Percentiles rank a stretch among this genome's conserved stretches.
These are phyloP conservation scores for Ophioninae sp. DNA, from an alignment of 2,888 invertebrate genomes.

Conservation along the genomic window DNA sequence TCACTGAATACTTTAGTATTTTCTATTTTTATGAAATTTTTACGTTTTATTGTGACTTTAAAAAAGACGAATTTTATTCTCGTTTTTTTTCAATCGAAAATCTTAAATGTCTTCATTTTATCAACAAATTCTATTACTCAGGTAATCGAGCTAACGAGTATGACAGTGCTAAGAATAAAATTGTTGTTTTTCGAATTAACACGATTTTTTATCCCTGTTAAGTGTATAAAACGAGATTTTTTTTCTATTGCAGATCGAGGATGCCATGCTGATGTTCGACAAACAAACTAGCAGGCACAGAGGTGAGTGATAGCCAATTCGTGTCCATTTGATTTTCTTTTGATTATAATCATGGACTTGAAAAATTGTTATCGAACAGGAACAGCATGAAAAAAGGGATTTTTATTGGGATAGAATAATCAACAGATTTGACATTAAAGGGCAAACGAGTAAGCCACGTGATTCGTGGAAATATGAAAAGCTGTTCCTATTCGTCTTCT, in stretches of 20 bases:
- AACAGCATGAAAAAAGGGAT: not conserved
- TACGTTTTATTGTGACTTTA: too few relatives aligned
- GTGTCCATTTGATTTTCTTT: not conserved
- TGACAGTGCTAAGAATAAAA: not conserved
- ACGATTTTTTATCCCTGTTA: not conserved
- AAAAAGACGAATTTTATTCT: too few relatives aligned
- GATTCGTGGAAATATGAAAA: constrained; percentile 38
- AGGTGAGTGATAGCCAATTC: constrained; percentile 83
- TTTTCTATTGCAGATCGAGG: constrained; percentile 94
- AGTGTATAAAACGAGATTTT: constrained; percentile 5
- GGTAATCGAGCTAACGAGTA: not conserved
- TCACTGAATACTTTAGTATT: too few relatives aligned
- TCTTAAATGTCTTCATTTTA: too few relatives aligned
- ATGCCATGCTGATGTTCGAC: constrained; percentile 99
- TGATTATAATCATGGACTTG: constrained; percentile 4
- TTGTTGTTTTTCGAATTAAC: not conserved
- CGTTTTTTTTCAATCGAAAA: too few relatives aligned
- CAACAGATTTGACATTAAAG: constrained; percentile 47
- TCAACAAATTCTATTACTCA: too few relatives aligned
- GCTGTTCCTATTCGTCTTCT: constrained; percentile 3
- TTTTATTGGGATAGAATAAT: constrained; percentile 4
- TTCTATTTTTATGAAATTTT: too few relatives aligned
- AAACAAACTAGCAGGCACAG: constrained; percentile 99
- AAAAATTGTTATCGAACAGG: not conserved
- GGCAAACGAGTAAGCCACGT: constrained; percentile 9